Evolutionary conservation across 2,888 invertebrate species (phyloP).

Genomic region (Acrobasis repandana): DNA sequence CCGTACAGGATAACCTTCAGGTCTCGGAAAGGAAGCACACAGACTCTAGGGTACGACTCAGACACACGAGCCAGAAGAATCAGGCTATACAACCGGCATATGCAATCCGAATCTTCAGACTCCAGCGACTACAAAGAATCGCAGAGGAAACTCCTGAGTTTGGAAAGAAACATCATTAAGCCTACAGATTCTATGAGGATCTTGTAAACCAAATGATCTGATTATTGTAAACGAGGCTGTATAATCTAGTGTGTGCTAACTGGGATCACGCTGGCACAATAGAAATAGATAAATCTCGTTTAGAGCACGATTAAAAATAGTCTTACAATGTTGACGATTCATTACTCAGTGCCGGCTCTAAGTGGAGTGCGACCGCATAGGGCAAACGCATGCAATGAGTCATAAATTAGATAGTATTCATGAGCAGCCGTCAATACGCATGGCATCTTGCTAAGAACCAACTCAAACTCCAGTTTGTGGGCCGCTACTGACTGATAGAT

Average conservation of each 20-base stretch:
- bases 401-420: too few relatives aligned
- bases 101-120: constrained; percentile 66
- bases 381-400: too few relatives aligned
- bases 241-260: constrained; percentile 50
- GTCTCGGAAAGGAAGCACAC: constrained; percentile 58
- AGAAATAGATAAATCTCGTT: constrained; percentile 2
- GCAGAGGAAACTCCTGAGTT: constrained; percentile 54
- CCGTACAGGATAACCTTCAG: constrained; percentile 67
- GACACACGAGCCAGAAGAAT: constrained; percentile 66
- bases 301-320: constrained; percentile 6
- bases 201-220: constrained; percentile 55
- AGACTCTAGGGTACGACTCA: constrained; percentile 69
- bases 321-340: neutral
- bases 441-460: too few relatives aligned
- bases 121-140: constrained; percentile 66
- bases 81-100: constrained; percentile 52
- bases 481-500: neutral
- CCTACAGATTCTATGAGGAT: constrained; percentile 77
- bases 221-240: constrained; percentile 52
- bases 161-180: constrained; percentile 69
- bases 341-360: too few relatives aligned
- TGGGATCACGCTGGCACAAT: constrained; percentile 25
- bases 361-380: too few relatives aligned
- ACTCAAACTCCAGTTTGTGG: too few relatives aligned
- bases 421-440: too few relatives aligned